Base-by-base conservation (phyloP, 53 echinoderm and acorn worm genomes). In the Zoroaster sp. region DNA sequence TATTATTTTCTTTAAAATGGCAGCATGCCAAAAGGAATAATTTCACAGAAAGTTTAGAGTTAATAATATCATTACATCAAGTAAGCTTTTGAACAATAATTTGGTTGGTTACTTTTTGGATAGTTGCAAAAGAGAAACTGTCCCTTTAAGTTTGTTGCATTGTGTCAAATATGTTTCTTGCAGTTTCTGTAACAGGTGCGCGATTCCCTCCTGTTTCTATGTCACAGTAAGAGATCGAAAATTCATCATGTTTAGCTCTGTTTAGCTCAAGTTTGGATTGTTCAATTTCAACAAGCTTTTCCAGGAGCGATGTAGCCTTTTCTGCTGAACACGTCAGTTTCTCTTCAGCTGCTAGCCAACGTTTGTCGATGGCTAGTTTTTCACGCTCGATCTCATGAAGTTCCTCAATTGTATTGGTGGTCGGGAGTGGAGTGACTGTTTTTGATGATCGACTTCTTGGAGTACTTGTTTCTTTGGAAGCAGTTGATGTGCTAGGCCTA, bases 401-500 rank as follows among this genome's bases (percentile, higher is more conserved):
- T 41, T 74, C 4, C 36, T 31, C 70, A 21, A 34, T 18, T 70
- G 70, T 17, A 34, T 15, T 35, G 70, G 6, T 35, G 70, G 70
- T 74, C 1, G 74, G 74, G 23, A 1, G 42, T 74, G 74, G 74
- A 74, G 4, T 74, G 4, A 35, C 43, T 74, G 74, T n/a, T n/a
- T n/a, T n/a, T n/a, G n/a, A n/a, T n/a, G n/a, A 35, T 74, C 36
- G 74, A 74, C 74, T 74, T 74, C 74, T 74, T 18, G 74, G 3
- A 41, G 74, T 74, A 43, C 69, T 8, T 14, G 25, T 37, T 72
- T 37, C 72, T 39, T 74, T 74, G 43, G 4, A 74, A 25, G 74
- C 74, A 74, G 74, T 74, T 42, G 74, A 74, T 74, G 74, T 74
- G 74, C 74, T 74, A 74, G 43, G 74, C 74, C 74, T 74, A 74